Evolutionary conservation across 2,113 vertebrate species (phyloP).

Genomic region (Stomatorhinus ivindoensis): DNA sequence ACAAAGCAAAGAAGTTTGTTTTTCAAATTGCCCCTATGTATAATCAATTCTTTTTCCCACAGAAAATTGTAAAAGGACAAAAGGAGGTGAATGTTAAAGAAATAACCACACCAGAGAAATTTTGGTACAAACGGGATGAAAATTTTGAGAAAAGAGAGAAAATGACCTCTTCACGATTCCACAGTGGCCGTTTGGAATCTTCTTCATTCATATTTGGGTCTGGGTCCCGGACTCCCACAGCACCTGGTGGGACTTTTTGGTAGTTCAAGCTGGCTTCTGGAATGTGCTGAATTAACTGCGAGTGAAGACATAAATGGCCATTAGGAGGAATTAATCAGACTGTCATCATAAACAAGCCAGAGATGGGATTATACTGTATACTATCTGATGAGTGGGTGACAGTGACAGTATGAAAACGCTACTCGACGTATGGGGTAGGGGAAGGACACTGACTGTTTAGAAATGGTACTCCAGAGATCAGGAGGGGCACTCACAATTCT

Average conservation of each 20-base stretch:
- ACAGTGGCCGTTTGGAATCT: constrained; percentile 32
- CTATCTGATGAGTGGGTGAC: background rate
- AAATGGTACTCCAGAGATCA: background rate
- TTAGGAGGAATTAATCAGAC: background rate
- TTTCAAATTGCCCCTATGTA: background rate
- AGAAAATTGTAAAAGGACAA: background rate
- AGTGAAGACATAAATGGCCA: background rate
- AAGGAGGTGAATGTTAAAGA: background rate
- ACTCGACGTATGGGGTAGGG: background rate
- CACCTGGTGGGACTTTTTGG: constrained; percentile 70
- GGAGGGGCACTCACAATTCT: background rate
- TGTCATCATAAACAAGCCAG: background rate
- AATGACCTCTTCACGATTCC: constrained; percentile 60
- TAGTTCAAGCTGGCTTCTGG: constrained; percentile 78
- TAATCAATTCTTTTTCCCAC: background rate
- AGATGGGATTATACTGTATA: background rate
- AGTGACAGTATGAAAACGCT: background rate
- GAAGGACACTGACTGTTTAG: background rate
- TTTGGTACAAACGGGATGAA: background rate
- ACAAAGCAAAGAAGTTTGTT: background rate
- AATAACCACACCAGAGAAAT: background rate
- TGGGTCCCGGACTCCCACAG: constrained; percentile 52
- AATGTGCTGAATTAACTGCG: constrained; percentile 70
- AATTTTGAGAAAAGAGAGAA: background rate
- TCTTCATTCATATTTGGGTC: constrained; percentile 65